A percentile compares a stretch with the other conserved stretches of the same genome.
Evolutionary conservation across 53 echinoderm and acorn worm species (phyloP).

Genomic region (Hippasteria phrygiana): DNA sequence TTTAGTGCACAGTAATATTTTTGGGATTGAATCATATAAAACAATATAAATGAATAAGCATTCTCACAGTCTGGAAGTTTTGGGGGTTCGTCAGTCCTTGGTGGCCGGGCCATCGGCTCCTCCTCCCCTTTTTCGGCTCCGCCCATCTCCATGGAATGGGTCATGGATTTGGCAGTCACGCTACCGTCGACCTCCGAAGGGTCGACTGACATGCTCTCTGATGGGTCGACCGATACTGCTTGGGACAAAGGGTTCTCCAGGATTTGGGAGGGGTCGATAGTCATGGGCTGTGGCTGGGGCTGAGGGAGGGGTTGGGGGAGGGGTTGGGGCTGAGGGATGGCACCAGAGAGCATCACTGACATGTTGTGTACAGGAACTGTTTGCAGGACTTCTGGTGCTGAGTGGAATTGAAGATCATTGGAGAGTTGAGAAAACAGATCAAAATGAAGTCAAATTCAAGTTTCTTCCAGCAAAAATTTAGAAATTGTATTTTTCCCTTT

Average conservation of each 20-base stretch:
- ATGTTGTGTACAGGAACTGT: conserved; percentile 29
- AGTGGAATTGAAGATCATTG: no score
- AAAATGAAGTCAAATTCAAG: no score
- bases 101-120: neutral
- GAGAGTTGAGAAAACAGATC: no score
- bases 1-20: no score
- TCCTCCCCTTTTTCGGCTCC: neutral
- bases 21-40: no score
- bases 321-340: neutral
- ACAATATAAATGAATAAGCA: neutral
- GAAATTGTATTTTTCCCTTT: no score
- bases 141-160: neutral
- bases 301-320: neutral
- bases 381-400: neutral
- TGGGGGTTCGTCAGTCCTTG: neutral
- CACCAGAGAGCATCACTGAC: conserved; percentile 31
- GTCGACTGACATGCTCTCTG: conserved; percentile 21
- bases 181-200: neutral
- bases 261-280: conserved; percentile 8
- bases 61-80: conserved; percentile 27
- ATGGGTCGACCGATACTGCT: neutral
- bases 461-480: no score
- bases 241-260: neutral
- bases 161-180: neutral
- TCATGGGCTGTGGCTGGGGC: neutral